Evolutionary conservation across 1,140 invertebrate species (phyloP).

Genomic region (Bombus pascuorum): DNA sequence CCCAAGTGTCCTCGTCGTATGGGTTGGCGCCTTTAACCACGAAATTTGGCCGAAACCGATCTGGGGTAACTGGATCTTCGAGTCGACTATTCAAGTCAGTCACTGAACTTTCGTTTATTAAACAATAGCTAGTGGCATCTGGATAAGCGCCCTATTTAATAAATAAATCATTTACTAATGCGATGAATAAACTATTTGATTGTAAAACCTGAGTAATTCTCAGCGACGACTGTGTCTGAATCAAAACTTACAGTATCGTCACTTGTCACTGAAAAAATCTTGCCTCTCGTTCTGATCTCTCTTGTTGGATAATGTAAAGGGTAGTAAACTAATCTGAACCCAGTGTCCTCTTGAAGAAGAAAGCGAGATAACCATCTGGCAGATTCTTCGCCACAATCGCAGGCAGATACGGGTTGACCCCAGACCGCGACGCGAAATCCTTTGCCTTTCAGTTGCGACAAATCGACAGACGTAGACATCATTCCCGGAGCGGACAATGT

Average conservation of each 20-base stretch:
- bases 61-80: conserved; percentile 81
- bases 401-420: conserved; percentile 80
- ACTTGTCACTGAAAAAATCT: conserved; percentile 67
- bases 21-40: conserved; percentile 85
- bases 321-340: conserved; percentile 84
- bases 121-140: conserved; percentile 84
- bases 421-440: conserved; percentile 80
- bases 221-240: background rate
- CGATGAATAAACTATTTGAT: background rate
- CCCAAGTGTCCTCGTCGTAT: conserved; percentile 88
- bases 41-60: conserved; percentile 87
- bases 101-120: conserved; percentile 86
- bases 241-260: conserved; percentile 71
- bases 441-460: conserved; percentile 80
- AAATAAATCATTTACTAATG: background rate
- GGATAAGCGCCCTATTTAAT: conserved; percentile 84
- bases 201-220: background rate
- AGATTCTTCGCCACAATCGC: conserved; percentile 85
- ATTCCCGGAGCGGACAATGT: conserved; percentile 81
- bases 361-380: conserved; percentile 85
- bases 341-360: conserved; percentile 83
- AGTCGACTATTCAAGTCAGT: conserved; percentile 85
- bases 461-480: conserved; percentile 81
- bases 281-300: conserved; percentile 67
- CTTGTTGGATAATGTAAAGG: conserved; percentile 79